Percentiles rank a stretch among this genome's conserved stretches.
These are phyloP conservation scores for Amblyornis subalaris DNA, from an alignment of 2,113 vertebrate genomes.

Conservation along the genomic window DNA sequence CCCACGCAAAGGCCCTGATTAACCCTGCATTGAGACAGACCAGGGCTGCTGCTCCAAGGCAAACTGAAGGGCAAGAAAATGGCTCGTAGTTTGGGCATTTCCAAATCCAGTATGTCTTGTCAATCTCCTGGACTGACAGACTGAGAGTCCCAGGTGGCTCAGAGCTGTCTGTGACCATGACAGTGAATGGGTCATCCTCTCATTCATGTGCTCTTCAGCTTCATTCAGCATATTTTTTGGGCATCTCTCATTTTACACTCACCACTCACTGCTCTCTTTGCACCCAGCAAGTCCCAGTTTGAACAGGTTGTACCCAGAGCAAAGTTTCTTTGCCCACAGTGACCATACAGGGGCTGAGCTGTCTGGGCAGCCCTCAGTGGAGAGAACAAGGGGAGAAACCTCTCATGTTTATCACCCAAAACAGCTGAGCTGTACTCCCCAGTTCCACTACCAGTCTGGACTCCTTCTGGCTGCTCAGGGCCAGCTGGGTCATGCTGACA, in stretches of 20 bases:
- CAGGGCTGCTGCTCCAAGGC: background rate
- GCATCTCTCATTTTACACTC: background rate
- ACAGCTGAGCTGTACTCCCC: background rate
- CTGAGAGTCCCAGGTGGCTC: background rate
- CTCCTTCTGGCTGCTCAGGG: background rate
- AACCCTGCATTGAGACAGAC: background rate
- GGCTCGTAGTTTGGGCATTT: background rate
- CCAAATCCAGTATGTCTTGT: background rate
- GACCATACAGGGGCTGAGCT: background rate
- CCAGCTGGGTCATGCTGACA: background rate
- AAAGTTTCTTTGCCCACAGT: background rate
- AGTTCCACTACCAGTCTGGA: background rate
- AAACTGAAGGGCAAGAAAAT: slow-evolving; percentile 11
- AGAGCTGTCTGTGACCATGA: background rate
- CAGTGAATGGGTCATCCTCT: background rate
- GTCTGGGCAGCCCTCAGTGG: background rate
- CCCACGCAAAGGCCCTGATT: background rate
- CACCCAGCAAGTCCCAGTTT: background rate
- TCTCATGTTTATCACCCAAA: background rate
- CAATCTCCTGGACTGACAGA: slow-evolving; percentile 8
- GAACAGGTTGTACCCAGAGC: background rate
- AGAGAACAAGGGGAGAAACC: background rate
- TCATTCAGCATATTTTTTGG: slow-evolving; percentile 9
- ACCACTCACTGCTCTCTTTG: background rate
- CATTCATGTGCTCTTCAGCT: slow-evolving; percentile 20